Evolutionary conservation across 1,140 invertebrate species (phyloP), one percentile per base, ranked within the genome.

Genomic region (Platyscapa corneri): DNA sequence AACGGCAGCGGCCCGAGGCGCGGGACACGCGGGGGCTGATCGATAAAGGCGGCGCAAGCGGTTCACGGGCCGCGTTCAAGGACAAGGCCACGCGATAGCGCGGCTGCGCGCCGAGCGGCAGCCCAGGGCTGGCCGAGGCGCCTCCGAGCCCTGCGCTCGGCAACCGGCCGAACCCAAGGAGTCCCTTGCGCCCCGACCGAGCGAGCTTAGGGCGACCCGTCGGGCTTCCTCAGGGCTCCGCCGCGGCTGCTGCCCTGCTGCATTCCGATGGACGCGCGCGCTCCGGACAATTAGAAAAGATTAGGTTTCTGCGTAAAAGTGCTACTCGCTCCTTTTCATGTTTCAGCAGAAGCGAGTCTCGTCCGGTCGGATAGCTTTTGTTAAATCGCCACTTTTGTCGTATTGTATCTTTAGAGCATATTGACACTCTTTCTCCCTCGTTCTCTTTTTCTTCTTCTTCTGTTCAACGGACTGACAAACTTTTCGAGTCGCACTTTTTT

Each of bases 21-120:
- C 84, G 72, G 77, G 72, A 46, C 30, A 64, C 53, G 84, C 79
- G 79, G 92, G 92, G 92, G 92, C 93, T 93, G 92, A 93, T 93
- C 93, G 92, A 93, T 93, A 93, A 93, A 93, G 91, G 91, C 90
- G 88, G 90, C 90, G 87, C 79, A 88, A 60, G 56, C 92, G 90
- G 93, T 94, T 94, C 93, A 93, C 92, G 88, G 92, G 92, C 93
- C 93, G 91, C 92, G 91, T 94, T 93, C 93, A 93, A 94, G 93
- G 93, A 94, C 93, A 94, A 94, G 93, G 93, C 93, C 92, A 94
- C 90, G 91, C 92, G 93, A 93, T 93, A 93, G 92, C 91, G 90
- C 89, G 88, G 90, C 90, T 90, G 91, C 89, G 90, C 56, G 72
- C 53, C 85, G 49, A 39, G 53, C 53, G 76, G 49, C 53, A 53